phyloP scores from a whole-genome alignment of 2,797 vertebrate genomes.

The Falco biarmicus region DNA sequence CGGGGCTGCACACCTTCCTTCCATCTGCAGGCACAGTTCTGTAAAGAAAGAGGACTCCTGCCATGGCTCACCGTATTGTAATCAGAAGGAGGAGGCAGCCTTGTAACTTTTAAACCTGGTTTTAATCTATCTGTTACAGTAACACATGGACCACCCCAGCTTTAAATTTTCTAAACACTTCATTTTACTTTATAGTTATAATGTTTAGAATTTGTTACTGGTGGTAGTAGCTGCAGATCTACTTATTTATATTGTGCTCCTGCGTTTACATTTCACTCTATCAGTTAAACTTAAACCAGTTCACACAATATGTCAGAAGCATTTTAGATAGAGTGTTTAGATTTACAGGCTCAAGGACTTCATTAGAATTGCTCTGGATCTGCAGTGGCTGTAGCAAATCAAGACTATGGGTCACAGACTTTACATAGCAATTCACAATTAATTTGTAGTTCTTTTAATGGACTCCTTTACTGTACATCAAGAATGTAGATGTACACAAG shows the following conservation, averaged over 20 bases:
- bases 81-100: not conserved
- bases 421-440: not conserved
- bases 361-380: not conserved
- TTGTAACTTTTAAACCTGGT: slow-evolving; percentile 9
- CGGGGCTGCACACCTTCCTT: not conserved
- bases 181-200: slow-evolving; percentile 55
- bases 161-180: slow-evolving; percentile 55
- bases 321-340: not conserved
- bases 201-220: slow-evolving; percentile 59
- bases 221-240: slow-evolving; percentile 51
- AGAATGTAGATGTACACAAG: not conserved
- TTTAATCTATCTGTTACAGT: slow-evolving; percentile 23
- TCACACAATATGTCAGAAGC: slow-evolving; percentile 30
- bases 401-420: not conserved
- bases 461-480: not conserved
- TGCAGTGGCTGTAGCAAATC: not conserved
- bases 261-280: slow-evolving; percentile 68
- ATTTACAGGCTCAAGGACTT: not conserved
- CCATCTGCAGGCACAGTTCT: not conserved
- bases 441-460: not conserved
- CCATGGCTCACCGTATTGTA: not conserved
- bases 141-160: slow-evolving; percentile 45
- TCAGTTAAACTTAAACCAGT: slow-evolving; percentile 45
- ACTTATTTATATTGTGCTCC: slow-evolving; percentile 64
- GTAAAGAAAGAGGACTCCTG: not conserved